phyloP scores from a whole-genome alignment of 2,797 vertebrate species.

The Oreochromis mossambicus region DNA sequence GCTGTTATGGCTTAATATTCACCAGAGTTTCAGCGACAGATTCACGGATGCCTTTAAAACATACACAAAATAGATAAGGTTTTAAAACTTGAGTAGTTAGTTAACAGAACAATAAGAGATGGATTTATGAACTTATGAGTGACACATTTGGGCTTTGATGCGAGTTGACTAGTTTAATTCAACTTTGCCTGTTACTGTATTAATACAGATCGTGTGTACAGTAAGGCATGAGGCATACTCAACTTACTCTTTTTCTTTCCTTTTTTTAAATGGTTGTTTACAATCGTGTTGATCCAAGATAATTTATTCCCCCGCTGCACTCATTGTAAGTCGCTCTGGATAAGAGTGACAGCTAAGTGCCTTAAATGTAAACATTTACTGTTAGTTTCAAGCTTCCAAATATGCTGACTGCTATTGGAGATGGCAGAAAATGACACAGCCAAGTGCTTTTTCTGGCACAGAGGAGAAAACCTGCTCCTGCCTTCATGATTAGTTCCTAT shows the following conservation, averaged over 20 bases:
- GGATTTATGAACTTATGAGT: neutral
- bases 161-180: neutral
- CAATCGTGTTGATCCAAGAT: neutral
- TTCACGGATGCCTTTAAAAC: neutral
- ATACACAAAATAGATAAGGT: neutral
- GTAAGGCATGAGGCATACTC: neutral
- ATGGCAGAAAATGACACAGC: constrained; percentile 14
- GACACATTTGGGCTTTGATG: neutral
- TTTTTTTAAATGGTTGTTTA: neutral
- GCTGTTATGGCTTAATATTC: neutral
- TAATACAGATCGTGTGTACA: neutral
- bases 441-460: neutral
- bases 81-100: neutral
- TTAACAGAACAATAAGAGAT: neutral
- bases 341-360: constrained; percentile 18
- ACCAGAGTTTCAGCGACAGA: neutral
- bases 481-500: neutral
- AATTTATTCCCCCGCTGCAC: constrained; percentile 2
- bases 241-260: neutral
- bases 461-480: neutral
- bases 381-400: constrained; percentile 3
- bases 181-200: neutral
- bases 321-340: neutral
- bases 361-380: constrained; percentile 27
- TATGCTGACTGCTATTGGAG: neutral